Percentiles rank a stretch among this genome's conserved stretches.
Conservation (phyloP, 2,888 invertebrate species). For the Lomographa bimaculata region DNA sequence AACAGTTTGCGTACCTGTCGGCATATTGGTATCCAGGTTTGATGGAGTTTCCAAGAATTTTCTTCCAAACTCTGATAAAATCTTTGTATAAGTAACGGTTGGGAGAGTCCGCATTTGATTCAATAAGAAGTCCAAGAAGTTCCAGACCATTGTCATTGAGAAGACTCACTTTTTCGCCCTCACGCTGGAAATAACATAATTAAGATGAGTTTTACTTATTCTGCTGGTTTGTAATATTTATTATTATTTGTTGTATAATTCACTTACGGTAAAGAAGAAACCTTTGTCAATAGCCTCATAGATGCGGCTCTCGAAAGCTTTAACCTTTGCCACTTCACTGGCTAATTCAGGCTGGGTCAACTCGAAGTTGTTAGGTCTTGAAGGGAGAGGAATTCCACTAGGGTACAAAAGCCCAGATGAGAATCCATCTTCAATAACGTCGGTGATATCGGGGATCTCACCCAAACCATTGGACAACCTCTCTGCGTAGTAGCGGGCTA, state of each 20-base stretch:
- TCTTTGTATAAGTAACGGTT: constrained; percentile 84
- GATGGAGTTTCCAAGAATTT: constrained; percentile 81
- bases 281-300: constrained; percentile 85
- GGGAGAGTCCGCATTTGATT: constrained; percentile 85
- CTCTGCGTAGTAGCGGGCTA: constrained; percentile 90
- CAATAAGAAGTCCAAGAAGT: constrained; percentile 85
- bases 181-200: constrained; percentile 50
- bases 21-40: constrained; percentile 41
- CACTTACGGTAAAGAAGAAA: constrained; percentile 66
- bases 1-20: constrained; percentile 45
- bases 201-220: too few relatives aligned
- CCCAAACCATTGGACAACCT: constrained; percentile 87
- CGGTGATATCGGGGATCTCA: constrained; percentile 82
- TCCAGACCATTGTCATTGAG: constrained; percentile 85
- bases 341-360: constrained; percentile 71
- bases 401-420: constrained; percentile 85
- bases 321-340: constrained; percentile 66
- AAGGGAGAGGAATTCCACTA: constrained; percentile 86
- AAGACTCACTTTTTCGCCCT: constrained; percentile 82
- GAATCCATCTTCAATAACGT: constrained; percentile 83
- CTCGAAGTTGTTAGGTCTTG: constrained; percentile 83
- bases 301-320: constrained; percentile 81
- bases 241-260: too few relatives aligned
- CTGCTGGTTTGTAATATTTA: too few relatives aligned
- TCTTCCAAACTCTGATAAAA: constrained; percentile 80